Conservation (phyloP, 2,797 vertebrate species). For the Microctenopoma stevenorrisi region DNA sequence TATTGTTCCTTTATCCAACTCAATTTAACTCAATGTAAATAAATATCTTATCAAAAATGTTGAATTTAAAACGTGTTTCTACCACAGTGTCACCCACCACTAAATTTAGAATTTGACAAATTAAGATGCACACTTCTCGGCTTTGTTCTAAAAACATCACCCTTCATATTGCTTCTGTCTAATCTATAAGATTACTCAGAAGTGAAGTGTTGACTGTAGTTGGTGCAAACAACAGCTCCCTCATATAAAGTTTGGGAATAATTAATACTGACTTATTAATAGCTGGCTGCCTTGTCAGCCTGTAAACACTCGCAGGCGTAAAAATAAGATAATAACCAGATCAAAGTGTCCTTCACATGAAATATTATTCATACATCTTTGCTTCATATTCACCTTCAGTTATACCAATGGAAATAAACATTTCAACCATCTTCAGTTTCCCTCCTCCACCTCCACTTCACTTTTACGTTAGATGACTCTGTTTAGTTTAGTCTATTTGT, state of each 20-base stretch:
- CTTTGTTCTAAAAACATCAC: constrained; percentile 6
- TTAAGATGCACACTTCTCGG: background rate
- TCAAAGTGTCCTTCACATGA: constrained; percentile 5
- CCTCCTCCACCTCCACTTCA: constrained; percentile 1
- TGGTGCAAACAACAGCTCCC: background rate
- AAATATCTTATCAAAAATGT: too few relatives aligned
- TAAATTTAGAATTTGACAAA: background rate
- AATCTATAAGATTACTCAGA: background rate
- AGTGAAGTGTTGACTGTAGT: background rate
- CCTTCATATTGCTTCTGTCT: background rate
- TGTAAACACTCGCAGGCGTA: constrained; percentile 16
- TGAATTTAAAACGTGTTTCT: background rate
- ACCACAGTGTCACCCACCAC: too few relatives aligned
- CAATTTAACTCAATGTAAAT: background rate
- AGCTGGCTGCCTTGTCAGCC: constrained; percentile 12
- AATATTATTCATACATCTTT: too few relatives aligned
- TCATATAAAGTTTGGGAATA: constrained; percentile 11
- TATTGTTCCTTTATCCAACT: background rate
- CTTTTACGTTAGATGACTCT: constrained; percentile 8
- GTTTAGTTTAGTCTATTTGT: constrained; percentile 10
- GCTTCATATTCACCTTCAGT: background rate
- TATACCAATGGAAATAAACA: background rate
- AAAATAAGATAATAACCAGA: constrained; percentile 10
- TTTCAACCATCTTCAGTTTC: background rate
- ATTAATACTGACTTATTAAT: constrained; percentile 47